phyloP scores from a whole-genome alignment of 2,797 vertebrate species.

The Micromesistius poutassou region DNA sequence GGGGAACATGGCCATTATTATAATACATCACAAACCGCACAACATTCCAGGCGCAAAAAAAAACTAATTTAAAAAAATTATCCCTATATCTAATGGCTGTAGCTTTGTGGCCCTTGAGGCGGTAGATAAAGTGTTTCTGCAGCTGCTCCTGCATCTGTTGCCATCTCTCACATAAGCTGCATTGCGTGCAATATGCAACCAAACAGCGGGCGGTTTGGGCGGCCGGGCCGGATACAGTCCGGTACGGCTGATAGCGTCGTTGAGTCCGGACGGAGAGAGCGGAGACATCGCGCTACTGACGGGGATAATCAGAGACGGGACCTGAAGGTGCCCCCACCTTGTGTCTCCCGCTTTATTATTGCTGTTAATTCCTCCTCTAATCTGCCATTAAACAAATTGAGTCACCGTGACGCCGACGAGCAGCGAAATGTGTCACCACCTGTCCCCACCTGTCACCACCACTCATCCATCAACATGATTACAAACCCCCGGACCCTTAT shows the following conservation, averaged over 20 bases:
- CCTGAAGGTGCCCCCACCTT: constrained; percentile 62
- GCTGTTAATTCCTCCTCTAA: constrained; percentile 50
- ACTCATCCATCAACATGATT: not conserved
- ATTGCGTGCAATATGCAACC: constrained; percentile 49
- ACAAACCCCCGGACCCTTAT: not conserved
- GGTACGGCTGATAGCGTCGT: constrained; percentile 34
- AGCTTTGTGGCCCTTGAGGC: constrained; percentile 55
- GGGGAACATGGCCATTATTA: constrained; percentile 60
- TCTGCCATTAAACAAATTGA: constrained; percentile 62
- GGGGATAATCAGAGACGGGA: constrained; percentile 55
- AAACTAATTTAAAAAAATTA: constrained; percentile 62
- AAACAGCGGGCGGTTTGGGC: constrained; percentile 39
- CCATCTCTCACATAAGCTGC: constrained; percentile 66
- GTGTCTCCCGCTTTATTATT: constrained; percentile 54
- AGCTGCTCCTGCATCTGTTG: constrained; percentile 63
- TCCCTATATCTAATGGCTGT: constrained; percentile 67
- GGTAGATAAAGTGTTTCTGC: constrained; percentile 57
- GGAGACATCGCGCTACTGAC: constrained; percentile 29
- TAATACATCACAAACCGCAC: constrained; percentile 62
- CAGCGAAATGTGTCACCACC: not conserved
- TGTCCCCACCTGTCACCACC: not conserved
- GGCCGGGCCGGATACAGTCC: constrained; percentile 49
- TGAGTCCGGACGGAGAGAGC: constrained; percentile 33
- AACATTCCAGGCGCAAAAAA: constrained; percentile 56
- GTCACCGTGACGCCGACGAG: constrained; percentile 37